Conservation (phyloP, 2,888 invertebrate species). For the Dasypolia templi region DNA sequence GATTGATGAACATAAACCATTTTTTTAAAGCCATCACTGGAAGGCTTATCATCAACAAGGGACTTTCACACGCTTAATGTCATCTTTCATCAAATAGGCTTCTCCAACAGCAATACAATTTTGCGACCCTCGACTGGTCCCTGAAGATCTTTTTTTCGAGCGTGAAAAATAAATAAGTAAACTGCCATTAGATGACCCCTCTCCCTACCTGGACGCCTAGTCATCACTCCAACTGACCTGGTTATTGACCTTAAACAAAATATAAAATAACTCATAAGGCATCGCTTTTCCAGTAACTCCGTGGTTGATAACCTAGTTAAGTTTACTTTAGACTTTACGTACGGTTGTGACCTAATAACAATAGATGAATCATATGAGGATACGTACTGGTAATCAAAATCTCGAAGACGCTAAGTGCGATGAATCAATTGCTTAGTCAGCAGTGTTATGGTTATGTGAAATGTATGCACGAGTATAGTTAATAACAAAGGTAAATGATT, state of each 20-base stretch:
- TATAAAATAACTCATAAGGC: slow-evolving; percentile 22
- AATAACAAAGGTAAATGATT: neutral
- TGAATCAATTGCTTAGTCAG: slow-evolving; percentile 54
- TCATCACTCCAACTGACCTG: slow-evolving; percentile 12
- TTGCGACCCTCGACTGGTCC: neutral
- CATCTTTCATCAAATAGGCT: neutral
- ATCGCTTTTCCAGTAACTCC: slow-evolving; percentile 32
- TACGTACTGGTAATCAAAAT: slow-evolving; percentile 34
- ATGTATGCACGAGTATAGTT: neutral
- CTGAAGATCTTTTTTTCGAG: neutral
- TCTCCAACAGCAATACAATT: neutral
- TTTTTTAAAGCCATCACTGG: neutral
- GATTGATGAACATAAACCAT: neutral
- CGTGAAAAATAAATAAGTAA: neutral
- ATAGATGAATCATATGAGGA: slow-evolving; percentile 46
- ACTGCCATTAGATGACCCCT: slow-evolving; percentile 8
- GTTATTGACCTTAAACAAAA: slow-evolving; percentile 33
- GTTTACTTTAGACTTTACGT: slow-evolving; percentile 5
- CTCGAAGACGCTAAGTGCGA: slow-evolving; percentile 15
- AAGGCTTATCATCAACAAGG: neutral
- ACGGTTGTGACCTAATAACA: slow-evolving; percentile 36
- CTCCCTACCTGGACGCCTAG: slow-evolving; percentile 5
- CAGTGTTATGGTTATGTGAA: slow-evolving; percentile 17
- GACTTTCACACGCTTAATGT: neutral
- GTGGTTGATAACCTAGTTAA: slow-evolving; percentile 38